Evolutionary conservation across 2,113 vertebrate species (phyloP), one percentile per base, ranked within the genome.

Genomic region (Lepisosteus osseus): DNA sequence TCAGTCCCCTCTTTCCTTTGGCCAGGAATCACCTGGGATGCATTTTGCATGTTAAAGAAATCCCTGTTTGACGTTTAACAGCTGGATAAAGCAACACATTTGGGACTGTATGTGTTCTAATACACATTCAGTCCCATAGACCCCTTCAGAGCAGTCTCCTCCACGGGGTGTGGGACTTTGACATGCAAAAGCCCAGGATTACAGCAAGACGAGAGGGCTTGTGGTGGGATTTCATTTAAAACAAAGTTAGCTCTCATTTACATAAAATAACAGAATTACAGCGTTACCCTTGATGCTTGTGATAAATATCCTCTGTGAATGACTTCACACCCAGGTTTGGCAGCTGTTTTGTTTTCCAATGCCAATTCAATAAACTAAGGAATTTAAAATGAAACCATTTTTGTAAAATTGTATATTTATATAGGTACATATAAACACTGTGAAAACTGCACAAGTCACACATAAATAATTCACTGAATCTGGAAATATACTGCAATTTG

Each of bases 211-310:
- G 80, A 84, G 86, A 82, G 77, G 74, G 77, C 42, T 15, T 68
- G 59, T 85, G 84, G 86, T 79, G 87, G 85, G 85, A 85, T 87
- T 89, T 90, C 87, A 88, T 87, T 89, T 85, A 43, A 68, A 69
- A 68, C 84, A 79, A 80, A 77, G 82, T 85, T 83, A 72, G 81
- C 67, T 78, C 78, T 88, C 82, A 86, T 88, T 81, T 87, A 82
- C 79, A 87, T 86, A 85, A 87, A 77, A 85, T 79, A 84, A 76
- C 63, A 54, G 76, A 70, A 77, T 72, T 67, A 67, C 54, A 54
- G 69, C 41, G 40, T 54, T 70, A 65, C 73, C 67, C 70, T 4
- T 74, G 67, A 72, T 45, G 64, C 67, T 80, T 76, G 68, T 73
- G 72, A 79, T 75, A 79, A 81, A 64, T 44, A 77, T 65, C 65